A percentile compares a stretch with the other conserved stretches of the same genome.
phyloP scores from a whole-genome alignment of 2,888 invertebrate genomes.

The Magallana nippona region DNA sequence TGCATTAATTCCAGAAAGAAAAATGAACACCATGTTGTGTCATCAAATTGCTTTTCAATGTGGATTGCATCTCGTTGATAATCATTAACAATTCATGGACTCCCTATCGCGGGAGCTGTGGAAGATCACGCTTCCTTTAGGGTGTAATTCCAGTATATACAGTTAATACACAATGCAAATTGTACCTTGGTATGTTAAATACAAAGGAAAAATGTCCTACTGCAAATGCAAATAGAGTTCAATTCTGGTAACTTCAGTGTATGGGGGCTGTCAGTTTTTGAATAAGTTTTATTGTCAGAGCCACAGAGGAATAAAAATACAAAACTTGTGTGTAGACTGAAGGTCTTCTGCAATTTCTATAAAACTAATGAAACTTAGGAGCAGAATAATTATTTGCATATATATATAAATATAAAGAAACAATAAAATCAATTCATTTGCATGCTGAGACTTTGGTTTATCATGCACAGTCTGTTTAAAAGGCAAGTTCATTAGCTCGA shows the following conservation, averaged over 20 bases:
- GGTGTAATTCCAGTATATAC: neutral
- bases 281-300: neutral
- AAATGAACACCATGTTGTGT: neutral
- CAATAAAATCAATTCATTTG: too few species aligned
- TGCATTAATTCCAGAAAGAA: slow-evolving; percentile 6
- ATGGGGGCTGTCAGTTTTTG: slow-evolving; percentile 7
- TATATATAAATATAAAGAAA: too few species aligned
- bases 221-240: slow-evolving; percentile 18
- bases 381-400: too few species aligned
- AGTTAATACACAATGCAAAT: neutral
- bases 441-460: too few species aligned
- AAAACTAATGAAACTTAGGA: too few species aligned
- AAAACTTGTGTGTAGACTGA: too few species aligned
- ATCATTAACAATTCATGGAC: slow-evolving; percentile 23
- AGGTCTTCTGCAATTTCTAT: too few species aligned
- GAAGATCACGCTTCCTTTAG: slow-evolving; percentile 12
- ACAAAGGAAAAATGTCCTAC: neutral
- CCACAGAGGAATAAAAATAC: too few species aligned
- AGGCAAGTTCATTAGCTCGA: too few species aligned
- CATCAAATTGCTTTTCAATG: slow-evolving; percentile 17
- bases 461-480: too few species aligned
- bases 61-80: slow-evolving; percentile 5
- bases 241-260: neutral
- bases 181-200: slow-evolving; percentile 25
- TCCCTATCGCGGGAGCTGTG: slow-evolving; percentile 6